A percentile compares a stretch with the other conserved stretches of the same genome.
phyloP scores from a whole-genome alignment of 1,140 invertebrate genomes.

The Drosophila nannoptera region DNA sequence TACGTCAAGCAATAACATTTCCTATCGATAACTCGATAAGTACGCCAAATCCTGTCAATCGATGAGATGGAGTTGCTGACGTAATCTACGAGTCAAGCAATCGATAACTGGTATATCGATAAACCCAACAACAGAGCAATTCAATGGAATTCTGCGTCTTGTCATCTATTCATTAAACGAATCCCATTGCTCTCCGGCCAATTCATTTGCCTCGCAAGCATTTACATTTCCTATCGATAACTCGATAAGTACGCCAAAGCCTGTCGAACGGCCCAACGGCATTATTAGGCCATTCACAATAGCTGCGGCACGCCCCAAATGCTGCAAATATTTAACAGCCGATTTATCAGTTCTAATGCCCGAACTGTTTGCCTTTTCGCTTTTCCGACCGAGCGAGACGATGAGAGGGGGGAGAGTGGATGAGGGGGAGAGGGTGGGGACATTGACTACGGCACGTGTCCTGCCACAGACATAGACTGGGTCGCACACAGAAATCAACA shows the following conservation, averaged over 20 bases:
- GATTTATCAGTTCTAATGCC: slow-evolving; percentile 38
- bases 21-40: slow-evolving; percentile 19
- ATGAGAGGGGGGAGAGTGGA: background rate
- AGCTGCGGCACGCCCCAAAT: slow-evolving; percentile 2
- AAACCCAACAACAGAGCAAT: too few relatives aligned
- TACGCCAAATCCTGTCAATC: background rate
- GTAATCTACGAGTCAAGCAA: background rate
- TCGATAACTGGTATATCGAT: background rate
- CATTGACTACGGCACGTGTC: slow-evolving; percentile 35
- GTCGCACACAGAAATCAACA: slow-evolving; percentile 50
- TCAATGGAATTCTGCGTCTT: too few relatives aligned
- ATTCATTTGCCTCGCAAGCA: background rate
- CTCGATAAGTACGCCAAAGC: slow-evolving; percentile 3
- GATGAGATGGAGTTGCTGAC: too few relatives aligned
- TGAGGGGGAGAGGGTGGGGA: background rate
- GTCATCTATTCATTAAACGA: background rate
- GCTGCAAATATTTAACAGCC: slow-evolving; percentile 27
- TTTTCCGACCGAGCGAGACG: background rate
- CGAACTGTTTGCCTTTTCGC: slow-evolving; percentile 14
- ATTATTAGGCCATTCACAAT: slow-evolving; percentile 6
- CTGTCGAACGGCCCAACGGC: background rate
- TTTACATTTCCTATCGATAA: slow-evolving; percentile 6
- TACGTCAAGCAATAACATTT: background rate
- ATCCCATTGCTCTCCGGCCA: background rate
- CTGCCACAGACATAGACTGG: slow-evolving; percentile 25